A percentile compares a stretch with the other conserved stretches of the same genome.
These are phyloP conservation scores for Gobio occitaniae DNA, from an alignment of 2,797 vertebrate genomes.

Conservation along the genomic window DNA sequence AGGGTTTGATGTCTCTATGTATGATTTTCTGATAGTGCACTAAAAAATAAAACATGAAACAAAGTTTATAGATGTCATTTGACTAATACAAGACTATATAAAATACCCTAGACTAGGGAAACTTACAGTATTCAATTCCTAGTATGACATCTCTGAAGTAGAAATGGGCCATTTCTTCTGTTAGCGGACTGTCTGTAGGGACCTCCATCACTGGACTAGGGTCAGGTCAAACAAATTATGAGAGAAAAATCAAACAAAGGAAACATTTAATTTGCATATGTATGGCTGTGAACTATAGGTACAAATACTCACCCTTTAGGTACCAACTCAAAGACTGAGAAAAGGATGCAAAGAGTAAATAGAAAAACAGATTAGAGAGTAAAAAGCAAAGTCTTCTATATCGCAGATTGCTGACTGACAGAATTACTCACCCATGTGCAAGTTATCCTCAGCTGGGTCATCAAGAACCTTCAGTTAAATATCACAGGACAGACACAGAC, in stretches of 20 bases:
- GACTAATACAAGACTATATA: background rate
- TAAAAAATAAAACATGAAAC: conserved; percentile 58
- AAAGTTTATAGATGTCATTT: background rate
- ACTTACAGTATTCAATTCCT: conserved; percentile 96
- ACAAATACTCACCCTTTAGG: conserved; percentile 88
- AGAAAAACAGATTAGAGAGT: background rate
- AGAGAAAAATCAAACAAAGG: background rate
- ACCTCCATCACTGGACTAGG: conserved; percentile 94
- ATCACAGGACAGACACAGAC: background rate
- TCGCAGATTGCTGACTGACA: background rate
- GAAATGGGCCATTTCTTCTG: conserved; percentile 87
- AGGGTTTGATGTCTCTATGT: conserved; percentile 96
- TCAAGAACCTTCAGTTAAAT: conserved; percentile 87
- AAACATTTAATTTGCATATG: background rate
- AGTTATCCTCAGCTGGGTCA: conserved; percentile 92
- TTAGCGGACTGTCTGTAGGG: conserved; percentile 86
- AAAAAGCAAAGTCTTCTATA: background rate
- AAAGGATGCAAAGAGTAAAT: conserved; percentile 57
- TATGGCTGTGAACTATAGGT: background rate
- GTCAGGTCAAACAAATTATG: background rate
- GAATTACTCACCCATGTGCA: conserved; percentile 89
- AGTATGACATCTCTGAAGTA: conserved; percentile 92
- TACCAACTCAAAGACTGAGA: conserved; percentile 93
- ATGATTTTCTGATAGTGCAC: conserved; percentile 98
- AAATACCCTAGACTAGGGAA: background rate